phyloP scores from a whole-genome alignment of 2,797 vertebrate species.

The Aselliscus stoliczkanus region DNA sequence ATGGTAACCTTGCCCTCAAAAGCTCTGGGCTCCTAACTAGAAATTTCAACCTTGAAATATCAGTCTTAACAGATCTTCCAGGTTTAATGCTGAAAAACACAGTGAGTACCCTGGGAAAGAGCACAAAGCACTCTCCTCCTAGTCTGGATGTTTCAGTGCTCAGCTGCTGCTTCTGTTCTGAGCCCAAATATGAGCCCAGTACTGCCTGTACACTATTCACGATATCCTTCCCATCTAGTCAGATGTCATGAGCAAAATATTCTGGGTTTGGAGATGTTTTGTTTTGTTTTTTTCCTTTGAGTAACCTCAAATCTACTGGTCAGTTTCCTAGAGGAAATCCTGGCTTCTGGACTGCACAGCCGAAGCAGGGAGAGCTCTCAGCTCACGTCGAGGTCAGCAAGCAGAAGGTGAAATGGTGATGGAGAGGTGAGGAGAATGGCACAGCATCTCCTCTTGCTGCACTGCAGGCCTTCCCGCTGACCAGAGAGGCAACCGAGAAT shows the following conservation, averaged over 20 bases:
- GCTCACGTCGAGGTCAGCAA: slow-evolving; percentile 30
- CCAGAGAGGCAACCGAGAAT: background rate
- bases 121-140: background rate
- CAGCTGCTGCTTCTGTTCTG: rapidly evolving
- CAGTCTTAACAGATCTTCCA: background rate
- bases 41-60: slow-evolving; percentile 2
- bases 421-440: background rate
- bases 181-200: background rate
- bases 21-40: background rate
- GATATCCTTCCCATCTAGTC: background rate
- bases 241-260: background rate
- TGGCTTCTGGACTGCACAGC: slow-evolving; percentile 76
- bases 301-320: slow-evolving; percentile 45
- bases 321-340: slow-evolving; percentile 86
- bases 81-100: background rate
- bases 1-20: background rate
- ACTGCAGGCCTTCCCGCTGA: background rate
- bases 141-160: background rate
- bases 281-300: background rate
- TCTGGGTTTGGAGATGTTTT: background rate
- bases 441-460: rapidly evolving
- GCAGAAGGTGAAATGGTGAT: slow-evolving; percentile 73
- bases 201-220: rapidly evolving
- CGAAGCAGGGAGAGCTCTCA: slow-evolving; percentile 73
- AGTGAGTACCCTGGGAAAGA: background rate